These are phyloP conservation scores for Syrrhaptes paradoxus DNA, from an alignment of 2,113 vertebrate species.

Conservation along the genomic window DNA sequence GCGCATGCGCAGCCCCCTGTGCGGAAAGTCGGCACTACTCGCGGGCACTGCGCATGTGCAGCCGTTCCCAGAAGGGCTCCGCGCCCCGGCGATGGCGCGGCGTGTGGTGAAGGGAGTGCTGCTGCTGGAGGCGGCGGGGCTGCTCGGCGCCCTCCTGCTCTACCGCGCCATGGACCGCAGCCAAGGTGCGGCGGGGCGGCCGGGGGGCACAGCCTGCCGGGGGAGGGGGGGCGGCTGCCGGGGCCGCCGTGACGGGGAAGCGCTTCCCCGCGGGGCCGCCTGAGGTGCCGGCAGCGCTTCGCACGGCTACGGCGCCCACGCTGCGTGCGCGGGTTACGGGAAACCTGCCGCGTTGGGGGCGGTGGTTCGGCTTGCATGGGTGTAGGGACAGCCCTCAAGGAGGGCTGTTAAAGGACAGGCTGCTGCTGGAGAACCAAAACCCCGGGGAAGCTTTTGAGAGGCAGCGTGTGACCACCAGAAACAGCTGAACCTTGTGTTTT, in stretches of 20 bases:
- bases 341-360: neutral
- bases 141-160: conserved; percentile 15
- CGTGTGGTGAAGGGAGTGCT: rapidly evolving
- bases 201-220: neutral
- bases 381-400: rapidly evolving
- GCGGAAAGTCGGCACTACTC: no score
- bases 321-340: neutral
- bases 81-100: neutral
- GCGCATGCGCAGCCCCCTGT: rapidly evolving
- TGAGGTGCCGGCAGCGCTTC: neutral
- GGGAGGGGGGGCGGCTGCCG: no score
- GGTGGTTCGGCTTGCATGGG: rapidly evolving
- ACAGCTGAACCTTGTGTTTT: rapidly evolving
- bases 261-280: neutral
- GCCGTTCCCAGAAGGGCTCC: neutral
- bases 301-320: neutral
- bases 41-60: neutral
- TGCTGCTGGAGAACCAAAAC: rapidly evolving
- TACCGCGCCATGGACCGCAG: conserved; percentile 47
- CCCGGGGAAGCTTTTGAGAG: rapidly evolving
- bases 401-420: neutral
- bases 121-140: neutral
- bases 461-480: rapidly evolving
- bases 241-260: neutral
- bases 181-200: neutral